Evolutionary conservation across 2,888 invertebrate genomes (phyloP).

Genomic region (Theodoxus fluviatilis): DNA sequence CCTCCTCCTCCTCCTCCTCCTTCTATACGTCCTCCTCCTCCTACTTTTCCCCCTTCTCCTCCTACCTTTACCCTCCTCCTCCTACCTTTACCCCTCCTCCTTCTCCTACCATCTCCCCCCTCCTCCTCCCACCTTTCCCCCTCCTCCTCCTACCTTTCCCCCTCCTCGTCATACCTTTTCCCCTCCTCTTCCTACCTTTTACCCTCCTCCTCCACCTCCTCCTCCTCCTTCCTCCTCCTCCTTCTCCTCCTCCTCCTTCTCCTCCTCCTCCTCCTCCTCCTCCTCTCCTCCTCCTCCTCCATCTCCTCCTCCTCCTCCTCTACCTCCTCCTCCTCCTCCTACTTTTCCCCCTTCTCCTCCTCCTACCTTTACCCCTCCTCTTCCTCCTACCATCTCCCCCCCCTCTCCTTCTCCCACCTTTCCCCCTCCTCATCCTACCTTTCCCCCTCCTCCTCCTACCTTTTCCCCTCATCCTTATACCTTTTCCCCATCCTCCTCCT

Average conservation of each 20-base stretch:
- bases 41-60: too few species aligned
- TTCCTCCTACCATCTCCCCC: neutral
- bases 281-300: conserved; percentile 6
- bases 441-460: neutral
- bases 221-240: neutral
- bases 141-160: neutral
- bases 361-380: neutral
- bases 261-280: neutral
- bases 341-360: neutral
- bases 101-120: neutral
- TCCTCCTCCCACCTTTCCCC: neutral
- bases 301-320: neutral
- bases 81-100: too few species aligned
- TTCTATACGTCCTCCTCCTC: too few species aligned
- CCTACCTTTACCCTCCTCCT: too few species aligned
- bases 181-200: neutral
- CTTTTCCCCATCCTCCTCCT: neutral
- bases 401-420: neutral
- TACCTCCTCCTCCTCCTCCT: neutral
- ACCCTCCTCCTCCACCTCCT: neutral
- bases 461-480: neutral
- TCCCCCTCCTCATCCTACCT: conserved; percentile 2
- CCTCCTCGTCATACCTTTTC: neutral
- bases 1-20: too few species aligned
- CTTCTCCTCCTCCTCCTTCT: neutral